Conservation (phyloP, 2,797 vertebrate genomes). For the Amblyraja radiata region DNA sequence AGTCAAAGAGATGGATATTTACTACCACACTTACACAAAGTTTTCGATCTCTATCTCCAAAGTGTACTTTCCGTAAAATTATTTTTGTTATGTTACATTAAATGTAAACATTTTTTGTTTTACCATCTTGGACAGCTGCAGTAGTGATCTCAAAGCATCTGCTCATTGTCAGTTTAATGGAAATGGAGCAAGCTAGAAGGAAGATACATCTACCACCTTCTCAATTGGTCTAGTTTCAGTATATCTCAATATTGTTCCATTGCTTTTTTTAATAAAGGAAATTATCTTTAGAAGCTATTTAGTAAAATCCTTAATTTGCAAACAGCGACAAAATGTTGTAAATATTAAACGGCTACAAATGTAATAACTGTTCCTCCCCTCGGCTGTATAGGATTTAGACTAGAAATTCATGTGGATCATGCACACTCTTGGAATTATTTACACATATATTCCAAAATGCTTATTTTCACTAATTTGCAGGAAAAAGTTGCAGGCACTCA, state of each 20-base stretch:
- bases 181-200: neutral
- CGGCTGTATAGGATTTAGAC: neutral
- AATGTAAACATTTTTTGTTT: neutral
- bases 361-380: neutral
- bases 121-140: neutral
- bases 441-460: too few relatives aligned
- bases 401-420: too few relatives aligned
- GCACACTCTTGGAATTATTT: neutral
- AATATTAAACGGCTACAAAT: neutral
- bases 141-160: neutral
- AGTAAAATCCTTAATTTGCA: neutral
- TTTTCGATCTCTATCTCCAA: neutral
- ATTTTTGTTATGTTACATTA: neutral
- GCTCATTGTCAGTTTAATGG: conserved; percentile 14
- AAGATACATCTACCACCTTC: neutral
- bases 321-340: neutral
- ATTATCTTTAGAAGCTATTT: neutral
- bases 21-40: neutral
- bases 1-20: neutral
- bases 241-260: neutral
- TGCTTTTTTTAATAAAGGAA: neutral
- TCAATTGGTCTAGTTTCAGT: neutral
- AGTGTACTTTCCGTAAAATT: neutral
- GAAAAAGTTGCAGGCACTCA: too few relatives aligned
- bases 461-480: too few relatives aligned